Evolutionary conservation across 2,113 vertebrate genomes (phyloP).

Genomic region (Callipepla squamata): DNA sequence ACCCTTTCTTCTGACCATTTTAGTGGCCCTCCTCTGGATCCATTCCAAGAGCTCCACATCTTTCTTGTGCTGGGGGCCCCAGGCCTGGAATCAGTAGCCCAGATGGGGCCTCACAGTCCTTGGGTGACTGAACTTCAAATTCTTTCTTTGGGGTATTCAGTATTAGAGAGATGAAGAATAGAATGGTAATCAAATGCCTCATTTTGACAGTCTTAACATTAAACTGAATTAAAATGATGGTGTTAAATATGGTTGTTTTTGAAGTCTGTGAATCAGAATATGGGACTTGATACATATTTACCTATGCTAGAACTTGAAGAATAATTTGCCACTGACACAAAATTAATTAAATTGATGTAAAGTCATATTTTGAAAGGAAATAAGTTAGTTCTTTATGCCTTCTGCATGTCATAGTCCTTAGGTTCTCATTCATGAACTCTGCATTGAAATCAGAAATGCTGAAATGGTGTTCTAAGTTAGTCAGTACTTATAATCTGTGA

Average conservation of each 20-base stretch:
- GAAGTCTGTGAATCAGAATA: not conserved
- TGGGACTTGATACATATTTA: not conserved
- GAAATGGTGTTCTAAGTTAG: not conserved
- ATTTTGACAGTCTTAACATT: not conserved
- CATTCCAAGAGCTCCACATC: too few species aligned
- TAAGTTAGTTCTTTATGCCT: not conserved
- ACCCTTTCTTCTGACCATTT: too few species aligned
- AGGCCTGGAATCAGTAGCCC: too few species aligned
- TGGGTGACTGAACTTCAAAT: not conserved
- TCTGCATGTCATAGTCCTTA: not conserved
- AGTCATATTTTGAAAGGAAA: not conserved
- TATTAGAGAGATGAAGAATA: not conserved
- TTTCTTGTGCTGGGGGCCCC: too few species aligned
- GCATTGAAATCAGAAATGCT: not conserved
- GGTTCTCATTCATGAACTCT: not conserved
- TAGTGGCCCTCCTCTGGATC: too few species aligned
- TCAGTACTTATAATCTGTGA: slow-evolving; percentile 13
- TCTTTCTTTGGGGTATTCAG: not conserved
- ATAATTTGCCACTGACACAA: not conserved
- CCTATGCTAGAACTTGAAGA: not conserved
- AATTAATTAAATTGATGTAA: not conserved
- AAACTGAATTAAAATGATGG: not conserved
- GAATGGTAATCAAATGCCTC: fast-evolving
- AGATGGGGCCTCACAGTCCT: not conserved
- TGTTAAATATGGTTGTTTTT: not conserved